Evolutionary conservation across 1,140 invertebrate genomes (phyloP), one percentile per base, ranked within the genome.

Genomic region (Paraescarpia echinospica): DNA sequence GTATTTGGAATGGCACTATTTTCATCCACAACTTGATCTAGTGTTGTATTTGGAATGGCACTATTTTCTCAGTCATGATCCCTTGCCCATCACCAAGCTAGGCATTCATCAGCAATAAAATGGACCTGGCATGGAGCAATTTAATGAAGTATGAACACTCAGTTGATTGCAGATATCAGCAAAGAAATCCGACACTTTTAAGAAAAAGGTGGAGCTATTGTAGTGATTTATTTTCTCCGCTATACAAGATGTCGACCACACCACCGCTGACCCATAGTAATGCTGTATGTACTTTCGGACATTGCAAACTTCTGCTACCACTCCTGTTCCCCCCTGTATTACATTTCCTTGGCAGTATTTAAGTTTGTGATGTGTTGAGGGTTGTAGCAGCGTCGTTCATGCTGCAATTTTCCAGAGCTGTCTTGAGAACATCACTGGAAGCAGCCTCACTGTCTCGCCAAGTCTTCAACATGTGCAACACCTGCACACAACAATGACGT

Each of bases 371-470:
- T 18, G 59, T 77, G 59, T 6, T 4, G 22, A 77, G 59, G 14
- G 22, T 77, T 31, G 18, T 77, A 31, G 59, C 59, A 4, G 59
- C 59, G 2, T 77, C 59, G 2, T 77, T 77, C 59, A 77, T 77
- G 59, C 59, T 27, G 59, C 59, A 77, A 0, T 77, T 18, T 77
- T 77, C 12, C 27, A 77, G 59, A 4, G 59, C 59, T 77, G 18
- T 77, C 59, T 77, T 77, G 22, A 77, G 59, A 14, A 77, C 12
- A 0, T 91, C 51, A 9, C 34, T 59, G 51, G 33, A 91, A 9
- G 34, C 51, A 14, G 94, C 94, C 89, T 95, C 94, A n/a, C 94
- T 59, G 27, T 92, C 51, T 88, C 94, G 94, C 95, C 95, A 95
- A 33, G 91, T 91, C 89, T 93, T 92, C 77, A 95, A 91, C 94